phyloP scores from a whole-genome alignment of 1,140 invertebrate genomes.

The Hylaeus volcanicus region DNA sequence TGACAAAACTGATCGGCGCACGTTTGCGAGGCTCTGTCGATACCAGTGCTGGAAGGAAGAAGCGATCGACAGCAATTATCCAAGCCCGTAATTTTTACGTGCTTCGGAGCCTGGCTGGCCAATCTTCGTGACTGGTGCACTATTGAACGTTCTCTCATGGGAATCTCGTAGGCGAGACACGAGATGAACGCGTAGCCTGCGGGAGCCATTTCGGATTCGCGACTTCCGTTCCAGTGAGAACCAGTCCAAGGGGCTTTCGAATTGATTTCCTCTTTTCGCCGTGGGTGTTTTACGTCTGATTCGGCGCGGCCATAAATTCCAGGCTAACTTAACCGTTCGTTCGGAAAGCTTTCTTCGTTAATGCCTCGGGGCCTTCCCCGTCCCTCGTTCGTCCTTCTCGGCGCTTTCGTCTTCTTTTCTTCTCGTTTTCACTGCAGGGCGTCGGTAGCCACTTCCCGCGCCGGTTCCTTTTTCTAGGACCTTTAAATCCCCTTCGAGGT shows the following conservation, averaged over 20 bases:
- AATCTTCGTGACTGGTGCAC: slow-evolving; percentile 7
- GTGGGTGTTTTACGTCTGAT: slow-evolving; percentile 61
- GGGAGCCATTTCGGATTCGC: slow-evolving; percentile 49
- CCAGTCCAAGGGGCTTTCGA: slow-evolving; percentile 43
- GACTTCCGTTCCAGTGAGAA: slow-evolving; percentile 53
- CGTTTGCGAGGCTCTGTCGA: too few relatives aligned
- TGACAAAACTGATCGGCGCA: too few relatives aligned
- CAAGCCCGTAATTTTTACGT: background rate
- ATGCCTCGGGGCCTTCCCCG: slow-evolving; percentile 38
- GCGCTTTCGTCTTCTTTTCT: background rate
- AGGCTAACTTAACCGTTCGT: slow-evolving; percentile 59
- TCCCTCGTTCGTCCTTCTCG: background rate
- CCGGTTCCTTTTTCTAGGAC: slow-evolving; percentile 32
- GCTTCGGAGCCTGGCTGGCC: too few relatives aligned
- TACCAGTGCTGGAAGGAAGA: background rate
- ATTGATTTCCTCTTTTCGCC: slow-evolving; percentile 62
- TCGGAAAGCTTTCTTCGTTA: slow-evolving; percentile 64
- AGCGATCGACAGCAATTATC: background rate
- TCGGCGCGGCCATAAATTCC: slow-evolving; percentile 58
- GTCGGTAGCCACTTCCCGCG: background rate
- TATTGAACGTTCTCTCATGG: background rate
- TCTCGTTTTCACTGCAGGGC: background rate
- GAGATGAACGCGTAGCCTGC: slow-evolving; percentile 5
- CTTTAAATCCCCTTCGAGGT: slow-evolving; percentile 23
- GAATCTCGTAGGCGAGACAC: background rate